Conservation (phyloP, 2,888 invertebrate species). For the Scelioninae gen. 1 region DNA sequence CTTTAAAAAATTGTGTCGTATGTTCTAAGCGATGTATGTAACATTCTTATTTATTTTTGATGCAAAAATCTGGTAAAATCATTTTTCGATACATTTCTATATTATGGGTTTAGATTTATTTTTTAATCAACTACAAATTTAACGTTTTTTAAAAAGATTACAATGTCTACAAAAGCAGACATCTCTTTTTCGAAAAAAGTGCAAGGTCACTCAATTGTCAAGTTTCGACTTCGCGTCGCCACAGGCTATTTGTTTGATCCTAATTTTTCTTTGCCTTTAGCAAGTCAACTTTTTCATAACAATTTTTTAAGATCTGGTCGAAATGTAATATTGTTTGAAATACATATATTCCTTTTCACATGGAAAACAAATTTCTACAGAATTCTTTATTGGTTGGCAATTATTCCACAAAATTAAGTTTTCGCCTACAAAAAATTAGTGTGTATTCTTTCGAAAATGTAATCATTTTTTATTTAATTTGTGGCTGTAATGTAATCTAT, state of each 20-base stretch:
- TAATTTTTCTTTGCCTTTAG: slow-evolving; percentile 39
- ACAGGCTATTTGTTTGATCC: slow-evolving; percentile 47
- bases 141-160: slow-evolving; percentile 17
- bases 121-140: slow-evolving; percentile 33
- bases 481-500: not conserved
- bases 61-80: not conserved
- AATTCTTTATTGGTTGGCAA: slow-evolving; percentile 9
- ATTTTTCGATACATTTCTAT: not conserved
- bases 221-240: slow-evolving; percentile 42
- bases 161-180: slow-evolving; percentile 21
- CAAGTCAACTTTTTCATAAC: slow-evolving; percentile 44
- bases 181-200: slow-evolving; percentile 21
- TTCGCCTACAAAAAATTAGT: too few relatives aligned
- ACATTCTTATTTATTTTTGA: slow-evolving; percentile 6
- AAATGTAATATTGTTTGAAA: slow-evolving; percentile 38
- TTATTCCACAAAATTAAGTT: not conserved
- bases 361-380: slow-evolving; percentile 1
- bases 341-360: slow-evolving; percentile 16
- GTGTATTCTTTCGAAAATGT: too few relatives aligned
- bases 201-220: slow-evolving; percentile 52
- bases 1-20: slow-evolving; percentile 40
- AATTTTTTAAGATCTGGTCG: slow-evolving; percentile 31
- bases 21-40: slow-evolving; percentile 12
- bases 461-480: not conserved
- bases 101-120: slow-evolving; percentile 1